Evolutionary conservation across 1,140 invertebrate genomes (phyloP), one percentile per base, ranked within the genome.

Genomic region (Anastrepha ludens): DNA sequence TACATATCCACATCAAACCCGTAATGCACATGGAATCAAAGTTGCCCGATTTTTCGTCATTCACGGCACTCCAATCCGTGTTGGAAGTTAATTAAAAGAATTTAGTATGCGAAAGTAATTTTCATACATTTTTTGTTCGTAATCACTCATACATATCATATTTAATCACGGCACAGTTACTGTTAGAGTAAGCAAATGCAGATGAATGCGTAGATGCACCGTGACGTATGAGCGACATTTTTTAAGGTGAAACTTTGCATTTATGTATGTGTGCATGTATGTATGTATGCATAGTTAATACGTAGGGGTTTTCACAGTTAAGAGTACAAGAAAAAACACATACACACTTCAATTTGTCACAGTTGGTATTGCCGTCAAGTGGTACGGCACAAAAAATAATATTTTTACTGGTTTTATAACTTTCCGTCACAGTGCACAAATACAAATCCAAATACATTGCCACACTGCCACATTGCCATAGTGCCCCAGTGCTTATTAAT

Each of bases 401-500:
- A 47, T 74, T 74, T 74, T 74, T 50, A 41, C 70, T 47, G 44
- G 44, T 74, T 74, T 74, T 74, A 74, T 50, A 74, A 74, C 13
- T 17, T 74, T 74, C 17, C 70, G 44, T 41, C 39, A 74, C 41
- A 74, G 2, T 41, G 70, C 70, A 74, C 70, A 74, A 74, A 74
- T 74, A 74, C 70, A 74, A 44, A 47, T 9, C n/a, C 41, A 74
- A 74, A 67, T 29, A 67, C 9, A 67, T 41, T 67, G 65, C 65
- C 39, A 13, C 44, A 74, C 44, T 74, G 41, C 67, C 41, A 47
- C 3, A 44, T 11, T 74, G 39, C 44, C 67, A 50, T 47, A n/a
- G 39, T 74, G 70, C n/a, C 70, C 70, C 70, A 74, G 70, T 50
- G 70, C 70, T 74, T 74, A 74, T 74, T 74, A 74, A 74, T 74